These are phyloP conservation scores for Andrena bucephala DNA, from an alignment of 2,888 invertebrate species.

Conservation along the genomic window DNA sequence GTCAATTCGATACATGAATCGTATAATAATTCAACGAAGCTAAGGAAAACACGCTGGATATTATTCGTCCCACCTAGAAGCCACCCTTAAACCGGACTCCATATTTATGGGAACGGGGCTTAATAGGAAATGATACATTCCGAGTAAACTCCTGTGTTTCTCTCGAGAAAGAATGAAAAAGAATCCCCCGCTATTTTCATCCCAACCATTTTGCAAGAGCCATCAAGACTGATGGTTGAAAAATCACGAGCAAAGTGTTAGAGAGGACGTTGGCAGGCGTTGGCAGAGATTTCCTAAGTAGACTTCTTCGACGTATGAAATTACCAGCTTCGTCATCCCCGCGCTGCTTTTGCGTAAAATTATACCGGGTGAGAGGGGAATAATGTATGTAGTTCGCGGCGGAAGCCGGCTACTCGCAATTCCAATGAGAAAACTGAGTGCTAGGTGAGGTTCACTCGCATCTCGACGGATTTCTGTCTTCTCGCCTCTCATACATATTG, in stretches of 20 bases:
- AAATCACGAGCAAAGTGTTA: not conserved
- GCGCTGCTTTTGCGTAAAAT: constrained; percentile 73
- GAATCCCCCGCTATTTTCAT: not conserved
- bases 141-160: not conserved
- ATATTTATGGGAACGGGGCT: constrained; percentile 74
- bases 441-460: constrained; percentile 74
- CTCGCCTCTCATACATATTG: constrained; percentile 83
- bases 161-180: not conserved
- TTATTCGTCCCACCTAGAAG: constrained; percentile 79
- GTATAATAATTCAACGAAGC: constrained; percentile 84
- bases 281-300: not conserved
- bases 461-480: constrained; percentile 76
- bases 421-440: constrained; percentile 81
- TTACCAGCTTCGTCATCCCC: not conserved
- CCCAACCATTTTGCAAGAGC: not conserved
- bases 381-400: constrained; percentile 77
- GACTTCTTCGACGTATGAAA: not conserved
- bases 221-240: not conserved
- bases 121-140: constrained; percentile 57
- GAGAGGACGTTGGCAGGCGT: not conserved
- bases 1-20: constrained; percentile 85
- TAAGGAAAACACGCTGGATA: constrained; percentile 83
- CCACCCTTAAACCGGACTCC: constrained; percentile 70
- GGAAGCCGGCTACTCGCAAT: constrained; percentile 81
- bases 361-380: constrained; percentile 69